Percentiles rank a stretch among this genome's conserved stretches.
Conservation (phyloP, 2,113 vertebrate genomes). For the Camelus dromedarius region DNA sequence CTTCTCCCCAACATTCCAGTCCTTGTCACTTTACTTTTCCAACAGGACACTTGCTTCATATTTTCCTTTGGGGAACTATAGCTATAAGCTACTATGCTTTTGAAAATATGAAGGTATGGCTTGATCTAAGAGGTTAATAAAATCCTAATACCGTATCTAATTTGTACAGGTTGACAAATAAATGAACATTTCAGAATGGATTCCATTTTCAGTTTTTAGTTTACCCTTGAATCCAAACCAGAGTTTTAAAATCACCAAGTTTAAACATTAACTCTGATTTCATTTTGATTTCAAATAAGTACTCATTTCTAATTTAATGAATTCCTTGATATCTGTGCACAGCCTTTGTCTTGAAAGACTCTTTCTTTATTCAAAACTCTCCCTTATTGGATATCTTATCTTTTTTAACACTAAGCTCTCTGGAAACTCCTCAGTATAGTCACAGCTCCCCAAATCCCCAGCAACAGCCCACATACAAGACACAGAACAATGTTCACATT, state of each 20-base stretch:
- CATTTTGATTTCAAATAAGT: background rate
- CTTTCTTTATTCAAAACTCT: conserved; percentile 5
- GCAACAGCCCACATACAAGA: background rate
- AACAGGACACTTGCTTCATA: background rate
- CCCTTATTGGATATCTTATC: background rate
- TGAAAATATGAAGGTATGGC: background rate
- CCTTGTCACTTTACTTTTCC: background rate
- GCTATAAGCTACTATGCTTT: background rate
- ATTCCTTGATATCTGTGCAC: background rate
- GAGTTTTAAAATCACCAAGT: background rate
- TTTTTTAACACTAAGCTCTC: background rate
- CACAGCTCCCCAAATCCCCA: background rate
- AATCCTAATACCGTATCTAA: background rate
- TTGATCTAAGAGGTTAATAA: background rate
- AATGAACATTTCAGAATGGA: background rate
- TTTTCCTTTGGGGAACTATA: background rate
- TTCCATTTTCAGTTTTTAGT: background rate
- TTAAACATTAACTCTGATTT: background rate
- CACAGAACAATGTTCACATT: background rate
- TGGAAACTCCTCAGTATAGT: background rate
- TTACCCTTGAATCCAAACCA: background rate
- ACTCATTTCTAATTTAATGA: background rate
- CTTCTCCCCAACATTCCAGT: background rate
- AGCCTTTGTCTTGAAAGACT: background rate
- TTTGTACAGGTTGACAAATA: background rate